phyloP scores from a whole-genome alignment of 2,113 vertebrate species.

The Aegotheles bennettii region DNA sequence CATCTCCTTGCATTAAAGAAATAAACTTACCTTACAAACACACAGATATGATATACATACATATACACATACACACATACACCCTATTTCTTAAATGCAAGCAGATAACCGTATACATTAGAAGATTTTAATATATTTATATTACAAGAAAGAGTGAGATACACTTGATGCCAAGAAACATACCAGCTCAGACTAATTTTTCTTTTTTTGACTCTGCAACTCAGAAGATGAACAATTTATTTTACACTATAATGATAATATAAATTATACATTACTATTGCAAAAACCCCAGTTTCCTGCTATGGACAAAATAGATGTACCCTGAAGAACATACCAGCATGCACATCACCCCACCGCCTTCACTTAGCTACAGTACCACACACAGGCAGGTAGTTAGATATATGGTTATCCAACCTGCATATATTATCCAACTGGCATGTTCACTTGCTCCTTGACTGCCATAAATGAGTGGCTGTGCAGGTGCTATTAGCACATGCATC shows the following conservation, averaged over 20 bases:
- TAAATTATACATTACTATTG: not conserved
- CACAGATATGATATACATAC: not conserved
- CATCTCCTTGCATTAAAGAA: not conserved
- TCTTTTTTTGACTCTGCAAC: not conserved
- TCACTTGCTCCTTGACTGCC: slow-evolving; percentile 44
- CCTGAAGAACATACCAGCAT: not conserved
- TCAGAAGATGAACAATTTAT: not conserved
- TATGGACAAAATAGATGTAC: not conserved
- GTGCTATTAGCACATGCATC: slow-evolving; percentile 52
- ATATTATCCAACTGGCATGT: slow-evolving; percentile 47
- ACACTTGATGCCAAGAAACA: not conserved
- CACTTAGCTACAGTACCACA: slow-evolving; percentile 13
- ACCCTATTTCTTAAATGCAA: not conserved
- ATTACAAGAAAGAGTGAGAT: not conserved
- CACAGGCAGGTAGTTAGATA: slow-evolving; percentile 11
- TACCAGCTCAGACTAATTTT: not conserved
- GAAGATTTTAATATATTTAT: not conserved
- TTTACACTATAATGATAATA: not conserved
- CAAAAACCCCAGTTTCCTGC: not conserved
- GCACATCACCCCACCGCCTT: not conserved
- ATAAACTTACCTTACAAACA: not conserved
- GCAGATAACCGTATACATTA: not conserved
- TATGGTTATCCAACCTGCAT: slow-evolving; percentile 5
- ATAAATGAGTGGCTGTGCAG: slow-evolving; percentile 49
- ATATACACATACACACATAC: not conserved